These are phyloP conservation scores for Coregonus clupeaformis DNA, from an alignment of 2,113 vertebrate species.

Conservation along the genomic window DNA sequence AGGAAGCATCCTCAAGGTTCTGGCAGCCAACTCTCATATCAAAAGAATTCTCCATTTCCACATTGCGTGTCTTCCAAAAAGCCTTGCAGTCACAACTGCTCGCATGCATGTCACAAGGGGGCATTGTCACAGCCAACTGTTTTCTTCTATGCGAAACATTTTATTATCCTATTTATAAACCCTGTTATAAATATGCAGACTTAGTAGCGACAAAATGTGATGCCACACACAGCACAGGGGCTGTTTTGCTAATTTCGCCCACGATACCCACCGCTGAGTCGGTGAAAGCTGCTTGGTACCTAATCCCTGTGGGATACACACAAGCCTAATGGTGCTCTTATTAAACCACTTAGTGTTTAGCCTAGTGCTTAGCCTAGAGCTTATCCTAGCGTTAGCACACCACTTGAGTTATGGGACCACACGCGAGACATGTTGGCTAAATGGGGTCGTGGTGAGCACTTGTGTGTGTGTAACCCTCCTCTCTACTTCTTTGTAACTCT, in stretches of 20 bases:
- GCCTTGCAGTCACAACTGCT: constrained; percentile 1
- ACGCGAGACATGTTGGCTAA: constrained; percentile 11
- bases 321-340: constrained; percentile 19
- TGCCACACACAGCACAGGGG: constrained; percentile 13
- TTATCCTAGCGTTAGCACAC: neutral
- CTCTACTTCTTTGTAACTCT: constrained; percentile 9
- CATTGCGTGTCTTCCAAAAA: neutral
- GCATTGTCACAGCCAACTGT: neutral
- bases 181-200: neutral
- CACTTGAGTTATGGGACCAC: constrained; percentile 46
- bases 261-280: too few relatives aligned
- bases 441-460: neutral
- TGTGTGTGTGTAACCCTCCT: neutral
- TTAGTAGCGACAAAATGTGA: neutral
- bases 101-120: constrained; percentile 28
- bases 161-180: neutral
- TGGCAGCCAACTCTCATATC: neutral
- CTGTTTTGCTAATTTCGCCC: neutral
- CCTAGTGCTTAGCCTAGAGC: neutral
- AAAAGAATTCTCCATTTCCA: neutral
- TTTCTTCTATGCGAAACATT: neutral
- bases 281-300: constrained; percentile 4
- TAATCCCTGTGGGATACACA: constrained; percentile 30
- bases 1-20: neutral
- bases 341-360: constrained; percentile 14